These are phyloP conservation scores for Imbricaverruca yamaguchii DNA, from an alignment of 2,888 invertebrate species.

Conservation along the genomic window DNA sequence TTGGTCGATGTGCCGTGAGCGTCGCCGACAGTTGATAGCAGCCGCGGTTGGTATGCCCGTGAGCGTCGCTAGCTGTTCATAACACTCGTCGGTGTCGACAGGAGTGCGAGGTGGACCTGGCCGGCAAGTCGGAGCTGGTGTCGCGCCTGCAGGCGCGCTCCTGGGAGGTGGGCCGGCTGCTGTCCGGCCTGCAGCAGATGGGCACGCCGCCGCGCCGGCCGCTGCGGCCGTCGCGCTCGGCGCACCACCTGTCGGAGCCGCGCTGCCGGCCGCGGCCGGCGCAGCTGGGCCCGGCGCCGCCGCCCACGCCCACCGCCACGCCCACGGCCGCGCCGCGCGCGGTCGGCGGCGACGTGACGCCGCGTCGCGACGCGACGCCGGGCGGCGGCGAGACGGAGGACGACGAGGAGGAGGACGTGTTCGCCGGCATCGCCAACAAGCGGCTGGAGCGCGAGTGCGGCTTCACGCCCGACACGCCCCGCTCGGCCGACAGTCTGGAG, in stretches of 20 bases:
- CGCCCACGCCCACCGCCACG: background rate
- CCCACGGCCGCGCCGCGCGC: no score
- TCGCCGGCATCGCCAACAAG: background rate
- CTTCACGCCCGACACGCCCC: background rate
- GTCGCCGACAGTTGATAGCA: no score
- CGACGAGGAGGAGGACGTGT: background rate
- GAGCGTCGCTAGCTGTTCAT: no score
- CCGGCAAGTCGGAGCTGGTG: conserved; percentile 93
- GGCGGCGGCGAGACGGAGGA: background rate
- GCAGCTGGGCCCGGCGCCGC: background rate
- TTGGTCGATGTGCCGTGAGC: no score
- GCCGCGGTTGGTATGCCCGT: no score
- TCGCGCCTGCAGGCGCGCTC: conserved; percentile 90
- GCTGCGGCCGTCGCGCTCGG: background rate
- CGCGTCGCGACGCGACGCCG: background rate
- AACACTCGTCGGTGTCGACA: conserved; percentile 38
- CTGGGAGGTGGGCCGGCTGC: conserved; percentile 87
- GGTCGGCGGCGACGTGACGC: no score
- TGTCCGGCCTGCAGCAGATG: conserved; percentile 70
- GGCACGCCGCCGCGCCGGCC: background rate
- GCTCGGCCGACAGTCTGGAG: background rate
- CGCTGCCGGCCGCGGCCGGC: background rate
- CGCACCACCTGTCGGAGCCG: background rate
- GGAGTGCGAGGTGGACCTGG: conserved; percentile 92
- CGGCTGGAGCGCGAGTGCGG: conserved; percentile 7